These are phyloP conservation scores for Taenioides sp. DNA, from an alignment of 2,797 vertebrate species.

Conservation along the genomic window DNA sequence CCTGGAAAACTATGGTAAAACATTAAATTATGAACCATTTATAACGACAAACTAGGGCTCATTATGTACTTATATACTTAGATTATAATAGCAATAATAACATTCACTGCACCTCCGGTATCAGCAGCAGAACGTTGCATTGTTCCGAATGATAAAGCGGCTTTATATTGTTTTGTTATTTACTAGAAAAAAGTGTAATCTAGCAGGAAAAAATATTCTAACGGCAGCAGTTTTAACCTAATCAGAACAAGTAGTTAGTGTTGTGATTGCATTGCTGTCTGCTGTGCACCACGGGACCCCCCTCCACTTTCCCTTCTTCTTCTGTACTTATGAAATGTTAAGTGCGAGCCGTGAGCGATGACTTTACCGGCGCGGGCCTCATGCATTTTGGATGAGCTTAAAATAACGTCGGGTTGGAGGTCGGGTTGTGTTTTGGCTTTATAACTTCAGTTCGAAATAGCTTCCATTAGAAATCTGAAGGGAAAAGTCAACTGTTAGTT, in stretches of 20 bases:
- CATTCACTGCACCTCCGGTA: not conserved
- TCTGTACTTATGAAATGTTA: conserved; percentile 4
- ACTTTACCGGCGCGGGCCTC: not conserved
- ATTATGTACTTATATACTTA: no score
- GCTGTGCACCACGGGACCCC: not conserved
- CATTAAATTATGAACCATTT: not conserved
- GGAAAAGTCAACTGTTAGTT: not conserved
- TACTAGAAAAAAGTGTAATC: not conserved
- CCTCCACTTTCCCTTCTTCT: not conserved
- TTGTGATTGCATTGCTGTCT: conserved; percentile 7
- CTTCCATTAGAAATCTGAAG: conserved; percentile 6
- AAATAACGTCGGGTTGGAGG: conserved; percentile 10
- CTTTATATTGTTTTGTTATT: not conserved
- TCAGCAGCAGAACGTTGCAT: not conserved
- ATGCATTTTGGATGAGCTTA: conserved; percentile 10
- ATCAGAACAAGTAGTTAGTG: not conserved
- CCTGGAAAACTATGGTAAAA: not conserved
- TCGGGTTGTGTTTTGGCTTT: conserved; percentile 1
- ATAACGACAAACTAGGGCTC: not conserved
- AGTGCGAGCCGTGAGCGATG: conserved; percentile 1
- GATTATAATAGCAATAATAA: no score
- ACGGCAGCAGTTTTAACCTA: not conserved
- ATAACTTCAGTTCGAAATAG: not conserved
- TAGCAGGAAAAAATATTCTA: not conserved
- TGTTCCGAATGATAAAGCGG: not conserved